These are phyloP conservation scores for Dendroctonus ponderosae DNA, from an alignment of 1,140 invertebrate species.

Conservation along the genomic window DNA sequence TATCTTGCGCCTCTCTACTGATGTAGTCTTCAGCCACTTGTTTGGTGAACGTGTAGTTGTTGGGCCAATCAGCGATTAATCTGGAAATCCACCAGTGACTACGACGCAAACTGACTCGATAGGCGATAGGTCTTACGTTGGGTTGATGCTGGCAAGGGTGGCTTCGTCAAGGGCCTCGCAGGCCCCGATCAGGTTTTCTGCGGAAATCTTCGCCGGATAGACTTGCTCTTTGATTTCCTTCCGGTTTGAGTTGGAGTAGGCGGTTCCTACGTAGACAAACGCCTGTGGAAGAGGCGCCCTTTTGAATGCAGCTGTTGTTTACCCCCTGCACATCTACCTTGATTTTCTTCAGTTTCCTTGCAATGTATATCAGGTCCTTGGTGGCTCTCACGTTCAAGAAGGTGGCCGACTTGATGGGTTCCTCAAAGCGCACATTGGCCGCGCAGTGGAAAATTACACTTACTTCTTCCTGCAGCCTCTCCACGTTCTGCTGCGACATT, in stretches of 20 bases:
- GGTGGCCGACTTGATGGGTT: constrained; percentile 63
- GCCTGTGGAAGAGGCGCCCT: constrained; percentile 26
- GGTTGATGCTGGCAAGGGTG: constrained; percentile 44
- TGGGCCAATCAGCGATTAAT: constrained; percentile 57
- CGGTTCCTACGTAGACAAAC: constrained; percentile 59
- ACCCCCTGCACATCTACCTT: constrained; percentile 50
- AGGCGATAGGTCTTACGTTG: constrained; percentile 6
- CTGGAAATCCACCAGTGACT: constrained; percentile 19
- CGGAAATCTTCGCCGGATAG: constrained; percentile 53
- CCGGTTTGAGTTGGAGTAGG: constrained; percentile 61
- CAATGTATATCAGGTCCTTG: constrained; percentile 61
- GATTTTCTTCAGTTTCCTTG: constrained; percentile 64
- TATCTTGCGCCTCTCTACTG: constrained; percentile 53
- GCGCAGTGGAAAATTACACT: constrained; percentile 59
- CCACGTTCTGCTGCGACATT: constrained; percentile 57
- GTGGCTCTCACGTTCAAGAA: constrained; percentile 68
- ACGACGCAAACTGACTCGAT: background rate
- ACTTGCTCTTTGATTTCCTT: constrained; percentile 51
- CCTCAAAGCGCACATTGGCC: constrained; percentile 69
- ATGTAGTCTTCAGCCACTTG: constrained; percentile 60
- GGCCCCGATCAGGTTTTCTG: constrained; percentile 51
- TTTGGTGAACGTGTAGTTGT: constrained; percentile 64
- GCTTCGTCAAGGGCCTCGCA: constrained; percentile 46
- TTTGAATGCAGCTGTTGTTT: too few species aligned
- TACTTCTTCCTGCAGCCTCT: constrained; percentile 60